Evolutionary conservation across 2,888 invertebrate genomes (phyloP), one percentile per base, ranked within the genome.

Genomic region (Cosmia pyralina): DNA sequence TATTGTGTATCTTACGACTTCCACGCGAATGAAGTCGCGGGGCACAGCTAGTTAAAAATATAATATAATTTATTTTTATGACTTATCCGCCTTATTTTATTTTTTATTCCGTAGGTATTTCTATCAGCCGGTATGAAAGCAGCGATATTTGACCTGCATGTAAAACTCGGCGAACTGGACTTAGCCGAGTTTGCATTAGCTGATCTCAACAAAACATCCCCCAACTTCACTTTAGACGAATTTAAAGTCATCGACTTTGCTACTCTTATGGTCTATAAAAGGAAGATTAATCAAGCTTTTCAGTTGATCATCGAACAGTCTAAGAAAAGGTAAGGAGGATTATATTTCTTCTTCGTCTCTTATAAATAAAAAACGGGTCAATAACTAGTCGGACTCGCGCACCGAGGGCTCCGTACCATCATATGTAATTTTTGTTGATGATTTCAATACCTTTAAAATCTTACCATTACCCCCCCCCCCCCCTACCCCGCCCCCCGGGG

Each of bases 121-220:
- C 90, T 96, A 46, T 97, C 97, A 80, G 96, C 97, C 0, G 98
- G 97, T 4, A 97, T 98, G 97, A 96, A 97, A 86, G 97, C 97
- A 0, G 93, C 96, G 2, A 95, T 97, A 64, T 96, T 98, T 79
- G 97, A 97, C 79, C 89, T 97, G 6, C 96, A 97, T 90, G 96
- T 97, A 6, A 97, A 96, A 87, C 91, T 96, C 1, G 96, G 96
- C 44, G 96, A 97, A 81, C 75, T 97, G 1, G 93, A 96, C 0
- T 90, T 95, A 28, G 97, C 98, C 0, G 93, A 97, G 72, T 65
- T 94, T 1, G 89, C 93, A 15, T 93, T 97, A 19, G 90, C 95
- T 0, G 96, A 97, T n/a, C 89, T 98, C 5, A 96, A 94, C 85
- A 93, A 92, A 72, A 87, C 91, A 0, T 93, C 96, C 76, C 96